Conservation (phyloP, 2,888 invertebrate species). For the Stenchaetothrips biformis region DNA sequence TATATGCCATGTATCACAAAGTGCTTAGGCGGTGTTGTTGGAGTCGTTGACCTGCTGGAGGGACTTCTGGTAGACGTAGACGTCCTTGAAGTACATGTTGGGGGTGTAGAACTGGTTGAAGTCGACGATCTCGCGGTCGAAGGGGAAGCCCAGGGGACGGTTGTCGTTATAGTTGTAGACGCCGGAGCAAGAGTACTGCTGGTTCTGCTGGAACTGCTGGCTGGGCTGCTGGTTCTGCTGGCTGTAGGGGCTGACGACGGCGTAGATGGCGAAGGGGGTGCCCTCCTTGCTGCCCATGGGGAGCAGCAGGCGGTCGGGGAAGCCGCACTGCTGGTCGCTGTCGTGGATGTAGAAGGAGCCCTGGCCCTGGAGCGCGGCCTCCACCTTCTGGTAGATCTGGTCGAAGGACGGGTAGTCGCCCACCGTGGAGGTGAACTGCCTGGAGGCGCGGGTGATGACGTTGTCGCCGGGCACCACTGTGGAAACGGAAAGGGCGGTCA, state of each 20-base stretch:
- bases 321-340: slow-evolving; percentile 42
- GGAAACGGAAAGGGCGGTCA: neutral
- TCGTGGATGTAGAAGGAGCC: slow-evolving; percentile 17
- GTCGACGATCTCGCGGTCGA: slow-evolving; percentile 40
- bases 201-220: slow-evolving; percentile 27
- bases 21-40: slow-evolving; percentile 11
- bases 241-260: slow-evolving; percentile 54
- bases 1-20: neutral
- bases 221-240: neutral
- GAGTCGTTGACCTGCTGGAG: slow-evolving; percentile 4
- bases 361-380: slow-evolving; percentile 47
- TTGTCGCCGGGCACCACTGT: slow-evolving; percentile 59
- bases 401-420: slow-evolving; percentile 61
- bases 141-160: neutral
- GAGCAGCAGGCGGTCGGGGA: slow-evolving; percentile 46
- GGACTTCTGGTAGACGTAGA: neutral
- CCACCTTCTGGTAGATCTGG: slow-evolving; percentile 59
- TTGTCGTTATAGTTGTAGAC: slow-evolving; percentile 45
- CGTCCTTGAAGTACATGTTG: slow-evolving; percentile 47
- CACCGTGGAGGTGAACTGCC: slow-evolving; percentile 59
- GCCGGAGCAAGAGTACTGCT: neutral
- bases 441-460: slow-evolving; percentile 61
- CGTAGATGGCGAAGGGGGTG: slow-evolving; percentile 59
- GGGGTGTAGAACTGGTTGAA: slow-evolving; percentile 58
- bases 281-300: slow-evolving; percentile 66